phyloP scores from a whole-genome alignment of 2,113 vertebrate genomes.

The Alethe diademata region DNA sequence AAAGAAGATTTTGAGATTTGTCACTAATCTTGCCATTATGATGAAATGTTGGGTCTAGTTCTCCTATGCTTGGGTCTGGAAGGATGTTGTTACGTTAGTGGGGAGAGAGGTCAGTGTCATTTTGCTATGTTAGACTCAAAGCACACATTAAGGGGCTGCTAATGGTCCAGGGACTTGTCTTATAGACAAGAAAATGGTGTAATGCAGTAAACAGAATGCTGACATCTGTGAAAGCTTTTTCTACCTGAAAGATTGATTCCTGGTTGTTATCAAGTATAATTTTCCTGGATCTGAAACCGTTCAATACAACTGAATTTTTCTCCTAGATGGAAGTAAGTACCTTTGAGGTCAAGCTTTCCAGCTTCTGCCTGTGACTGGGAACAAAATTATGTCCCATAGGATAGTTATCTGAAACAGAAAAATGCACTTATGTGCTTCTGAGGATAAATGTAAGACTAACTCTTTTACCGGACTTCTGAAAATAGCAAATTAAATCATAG shows the following conservation, averaged over 20 bases:
- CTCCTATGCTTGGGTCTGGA: neutral
- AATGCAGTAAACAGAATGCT: neutral
- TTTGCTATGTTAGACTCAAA: neutral
- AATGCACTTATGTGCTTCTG: neutral
- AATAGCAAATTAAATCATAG: neutral
- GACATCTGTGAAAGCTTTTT: neutral
- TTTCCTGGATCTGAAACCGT: neutral
- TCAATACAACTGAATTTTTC: neutral
- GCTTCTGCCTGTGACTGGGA: neutral
- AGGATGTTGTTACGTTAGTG: neutral
- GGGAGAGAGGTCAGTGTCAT: neutral
- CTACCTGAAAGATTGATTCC: neutral
- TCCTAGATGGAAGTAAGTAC: neutral
- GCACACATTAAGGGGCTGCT: neutral
- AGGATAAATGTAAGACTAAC: neutral
- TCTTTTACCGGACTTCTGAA: neutral
- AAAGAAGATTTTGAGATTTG: neutral
- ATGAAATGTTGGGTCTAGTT: neutral
- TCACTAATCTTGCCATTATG: neutral
- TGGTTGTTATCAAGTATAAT: neutral
- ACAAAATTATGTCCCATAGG: neutral
- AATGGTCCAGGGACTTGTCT: neutral
- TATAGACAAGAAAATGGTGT: neutral
- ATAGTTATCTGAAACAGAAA: neutral
- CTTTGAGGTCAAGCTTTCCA: neutral